Conservation (phyloP, 2,797 vertebrate genomes). For the Cyprinodon diabolis region DNA sequence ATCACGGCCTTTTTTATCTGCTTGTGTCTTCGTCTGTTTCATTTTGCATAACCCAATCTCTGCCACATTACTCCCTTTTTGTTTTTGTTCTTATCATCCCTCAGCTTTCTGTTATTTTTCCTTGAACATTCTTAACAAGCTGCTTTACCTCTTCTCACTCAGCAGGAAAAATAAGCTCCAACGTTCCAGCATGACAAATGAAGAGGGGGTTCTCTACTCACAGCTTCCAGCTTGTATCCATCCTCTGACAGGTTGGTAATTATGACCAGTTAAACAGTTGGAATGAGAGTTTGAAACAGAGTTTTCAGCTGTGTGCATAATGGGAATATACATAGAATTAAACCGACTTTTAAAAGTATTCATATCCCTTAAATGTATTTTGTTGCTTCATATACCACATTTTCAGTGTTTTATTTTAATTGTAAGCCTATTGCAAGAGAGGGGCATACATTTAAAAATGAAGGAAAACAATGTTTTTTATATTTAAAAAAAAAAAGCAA, state of each 20-base stretch:
- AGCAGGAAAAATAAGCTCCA: conserved; percentile 74
- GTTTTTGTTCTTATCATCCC: conserved; percentile 2
- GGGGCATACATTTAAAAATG: too few relatives aligned
- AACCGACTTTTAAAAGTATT: background rate
- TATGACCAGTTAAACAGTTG: conserved; percentile 65
- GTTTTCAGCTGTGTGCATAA: background rate
- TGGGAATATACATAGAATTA: background rate
- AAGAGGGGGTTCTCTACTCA: conserved; percentile 39
- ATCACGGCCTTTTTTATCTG: background rate
- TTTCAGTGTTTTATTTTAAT: background rate
- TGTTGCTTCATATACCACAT: background rate
- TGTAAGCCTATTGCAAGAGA: background rate
- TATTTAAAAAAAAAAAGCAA: background rate
- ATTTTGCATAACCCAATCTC: conserved; percentile 32
- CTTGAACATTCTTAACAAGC: conserved; percentile 32
- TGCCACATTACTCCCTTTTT: conserved; percentile 21
- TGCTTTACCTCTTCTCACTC: conserved; percentile 26
- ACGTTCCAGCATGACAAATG: conserved; percentile 43
- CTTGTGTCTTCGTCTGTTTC: conserved; percentile 2
- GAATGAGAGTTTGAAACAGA: conserved; percentile 66
- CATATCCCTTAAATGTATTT: background rate
- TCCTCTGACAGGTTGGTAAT: conserved; percentile 59
- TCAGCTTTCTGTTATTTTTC: conserved; percentile 16
- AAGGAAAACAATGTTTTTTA: background rate
- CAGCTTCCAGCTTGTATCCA: conserved; percentile 65